Conservation (phyloP, 2,888 invertebrate genomes). For the Lydus trimaculatus region DNA sequence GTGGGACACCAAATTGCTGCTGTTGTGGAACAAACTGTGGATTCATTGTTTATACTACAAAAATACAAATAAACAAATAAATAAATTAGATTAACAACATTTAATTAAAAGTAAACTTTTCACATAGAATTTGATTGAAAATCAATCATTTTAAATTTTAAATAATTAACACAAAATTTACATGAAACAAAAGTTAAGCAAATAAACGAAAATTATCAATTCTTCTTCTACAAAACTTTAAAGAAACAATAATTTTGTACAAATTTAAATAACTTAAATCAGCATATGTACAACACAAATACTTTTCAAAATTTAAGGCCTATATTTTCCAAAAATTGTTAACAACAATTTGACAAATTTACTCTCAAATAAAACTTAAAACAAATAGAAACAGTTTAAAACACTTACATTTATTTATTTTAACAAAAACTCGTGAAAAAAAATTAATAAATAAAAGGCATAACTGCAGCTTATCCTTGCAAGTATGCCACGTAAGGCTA, state of each 20-base stretch:
- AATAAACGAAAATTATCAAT: neutral
- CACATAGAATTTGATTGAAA: no score
- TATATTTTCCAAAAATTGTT: neutral
- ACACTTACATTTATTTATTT: constrained; percentile 31
- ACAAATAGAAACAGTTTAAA: neutral
- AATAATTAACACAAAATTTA: neutral
- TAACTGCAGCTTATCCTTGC: constrained; percentile 43
- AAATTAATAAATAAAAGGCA: constrained; percentile 47
- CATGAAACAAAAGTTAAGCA: neutral
- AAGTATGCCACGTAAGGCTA: constrained; percentile 68
- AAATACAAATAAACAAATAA: constrained; percentile 15
- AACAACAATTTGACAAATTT: neutral
- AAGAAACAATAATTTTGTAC: neutral
- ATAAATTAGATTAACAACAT: no score
- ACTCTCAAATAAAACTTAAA: constrained; percentile 15
- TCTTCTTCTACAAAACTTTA: neutral
- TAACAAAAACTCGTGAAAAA: constrained; percentile 32
- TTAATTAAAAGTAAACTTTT: no score
- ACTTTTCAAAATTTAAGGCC: constrained; percentile 8
- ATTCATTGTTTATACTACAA: constrained; percentile 59
- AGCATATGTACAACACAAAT: constrained; percentile 21
- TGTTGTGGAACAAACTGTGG: constrained; percentile 62
- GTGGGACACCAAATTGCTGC: constrained; percentile 41
- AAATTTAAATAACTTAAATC: neutral
- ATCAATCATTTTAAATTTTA: no score